phyloP scores from a whole-genome alignment of 2,113 vertebrate genomes.

The Sclerurus mexicanus region DNA sequence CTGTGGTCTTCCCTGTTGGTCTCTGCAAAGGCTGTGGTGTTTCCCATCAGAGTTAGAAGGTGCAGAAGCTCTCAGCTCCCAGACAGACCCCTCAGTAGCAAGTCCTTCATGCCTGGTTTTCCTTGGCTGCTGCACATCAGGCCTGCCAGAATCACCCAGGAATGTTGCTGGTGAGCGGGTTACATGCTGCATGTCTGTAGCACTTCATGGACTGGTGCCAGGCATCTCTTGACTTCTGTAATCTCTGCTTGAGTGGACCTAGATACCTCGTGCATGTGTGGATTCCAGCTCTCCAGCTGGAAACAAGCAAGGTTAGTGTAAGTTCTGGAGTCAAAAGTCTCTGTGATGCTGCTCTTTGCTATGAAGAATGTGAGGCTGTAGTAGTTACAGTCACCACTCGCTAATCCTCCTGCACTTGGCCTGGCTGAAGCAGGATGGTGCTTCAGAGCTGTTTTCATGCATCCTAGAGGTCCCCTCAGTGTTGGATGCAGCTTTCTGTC shows the following conservation, averaged over 20 bases:
- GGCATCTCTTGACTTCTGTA: slow-evolving; percentile 50
- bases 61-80: not conserved
- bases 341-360: not conserved
- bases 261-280: not conserved
- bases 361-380: not conserved
- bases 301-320: not conserved
- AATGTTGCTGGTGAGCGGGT: not conserved
- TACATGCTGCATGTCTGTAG: not conserved
- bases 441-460: not conserved
- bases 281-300: not conserved
- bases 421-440: not conserved
- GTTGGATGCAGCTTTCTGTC: not conserved
- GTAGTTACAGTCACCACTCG: not conserved
- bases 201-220: not conserved
- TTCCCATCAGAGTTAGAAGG: not conserved
- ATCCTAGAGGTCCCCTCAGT: not conserved
- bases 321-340: not conserved
- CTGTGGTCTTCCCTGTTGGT: not conserved
- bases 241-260: slow-evolving; percentile 47
- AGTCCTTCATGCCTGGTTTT: not conserved
- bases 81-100: rapidly evolving
- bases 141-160: not conserved
- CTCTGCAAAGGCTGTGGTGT: rapidly evolving
- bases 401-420: not conserved
- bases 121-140: not conserved